These are phyloP conservation scores for Galerucella calmariensis DNA, from an alignment of 2,888 invertebrate species.

Conservation along the genomic window DNA sequence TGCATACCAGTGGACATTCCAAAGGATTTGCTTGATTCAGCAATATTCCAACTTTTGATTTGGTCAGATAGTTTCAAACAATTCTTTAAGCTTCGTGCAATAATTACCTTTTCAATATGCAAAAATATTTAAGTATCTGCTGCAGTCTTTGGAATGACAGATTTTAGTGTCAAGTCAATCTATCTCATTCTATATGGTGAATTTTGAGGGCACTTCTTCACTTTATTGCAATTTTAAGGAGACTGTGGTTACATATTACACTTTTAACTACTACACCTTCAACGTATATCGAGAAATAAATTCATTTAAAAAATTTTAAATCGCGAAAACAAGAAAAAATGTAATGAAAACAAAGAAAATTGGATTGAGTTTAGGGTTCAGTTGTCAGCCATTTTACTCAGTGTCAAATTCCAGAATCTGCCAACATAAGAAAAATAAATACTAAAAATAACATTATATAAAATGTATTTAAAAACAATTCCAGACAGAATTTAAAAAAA, in stretches of 20 bases:
- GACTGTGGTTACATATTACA: constrained; percentile 39
- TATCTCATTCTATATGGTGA: constrained; percentile 62
- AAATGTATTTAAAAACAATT: constrained; percentile 20
- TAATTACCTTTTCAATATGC: constrained; percentile 59
- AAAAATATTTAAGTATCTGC: constrained; percentile 57
- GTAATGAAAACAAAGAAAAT: constrained; percentile 66
- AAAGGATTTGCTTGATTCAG: constrained; percentile 50
- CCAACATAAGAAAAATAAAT: constrained; percentile 55
- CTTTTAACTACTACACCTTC: constrained; percentile 25
- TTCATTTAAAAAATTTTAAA: constrained; percentile 41
- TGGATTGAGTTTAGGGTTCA: constrained; percentile 59
- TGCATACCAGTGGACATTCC: constrained; percentile 60
- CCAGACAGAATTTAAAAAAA: constrained; percentile 3
- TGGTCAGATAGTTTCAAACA: constrained; percentile 4
- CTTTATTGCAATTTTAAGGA: constrained; percentile 43
- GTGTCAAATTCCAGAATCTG: constrained; percentile 65
- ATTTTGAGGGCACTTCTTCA: constrained; percentile 60
- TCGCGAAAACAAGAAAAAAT: constrained; percentile 60
- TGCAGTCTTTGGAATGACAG: constrained; percentile 57
- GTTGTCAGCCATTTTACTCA: constrained; percentile 64
- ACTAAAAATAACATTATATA: constrained; percentile 19
- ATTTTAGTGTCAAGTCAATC: constrained; percentile 62
- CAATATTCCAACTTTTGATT: constrained; percentile 13
- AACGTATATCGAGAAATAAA: constrained; percentile 32
- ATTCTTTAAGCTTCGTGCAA: constrained; percentile 29